phyloP scores from a whole-genome alignment of 1,140 invertebrate genomes.

The Heliconius nattereri region DNA sequence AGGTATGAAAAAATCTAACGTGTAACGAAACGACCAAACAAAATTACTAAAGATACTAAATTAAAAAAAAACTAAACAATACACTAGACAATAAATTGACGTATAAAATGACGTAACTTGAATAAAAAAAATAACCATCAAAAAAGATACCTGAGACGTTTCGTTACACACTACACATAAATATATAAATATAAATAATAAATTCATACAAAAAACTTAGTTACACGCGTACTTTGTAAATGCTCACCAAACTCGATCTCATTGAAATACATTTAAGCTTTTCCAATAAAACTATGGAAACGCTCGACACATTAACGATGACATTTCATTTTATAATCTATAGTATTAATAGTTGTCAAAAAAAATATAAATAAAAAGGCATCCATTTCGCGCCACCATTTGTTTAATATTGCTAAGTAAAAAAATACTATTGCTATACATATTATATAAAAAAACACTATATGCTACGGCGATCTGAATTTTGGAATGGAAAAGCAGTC shows the following conservation, averaged over 20 bases:
- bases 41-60: not conserved
- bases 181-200: conserved; percentile 47
- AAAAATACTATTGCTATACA: conserved; percentile 18
- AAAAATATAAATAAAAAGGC: not conserved
- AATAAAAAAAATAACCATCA: not conserved
- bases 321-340: conserved; percentile 3
- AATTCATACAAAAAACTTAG: conserved; percentile 55
- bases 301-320: not conserved
- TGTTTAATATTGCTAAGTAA: conserved; percentile 16
- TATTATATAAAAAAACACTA: conserved; percentile 10
- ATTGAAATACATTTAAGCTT: not conserved
- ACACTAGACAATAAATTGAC: not conserved
- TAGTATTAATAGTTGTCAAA: conserved; percentile 3
- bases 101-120: not conserved
- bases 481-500: conserved; percentile 46
- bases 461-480: conserved; percentile 23
- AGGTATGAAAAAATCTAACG: conserved; percentile 52
- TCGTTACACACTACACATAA: conserved; percentile 33
- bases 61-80: not conserved
- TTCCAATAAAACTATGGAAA: not conserved
- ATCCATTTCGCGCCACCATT: conserved; percentile 13
- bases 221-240: conserved; percentile 49
- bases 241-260: conserved; percentile 35
- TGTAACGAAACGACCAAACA: conserved; percentile 41
- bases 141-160: conserved; percentile 19